phyloP scores from a whole-genome alignment of 2,888 invertebrate species.

The Emesis furor region DNA sequence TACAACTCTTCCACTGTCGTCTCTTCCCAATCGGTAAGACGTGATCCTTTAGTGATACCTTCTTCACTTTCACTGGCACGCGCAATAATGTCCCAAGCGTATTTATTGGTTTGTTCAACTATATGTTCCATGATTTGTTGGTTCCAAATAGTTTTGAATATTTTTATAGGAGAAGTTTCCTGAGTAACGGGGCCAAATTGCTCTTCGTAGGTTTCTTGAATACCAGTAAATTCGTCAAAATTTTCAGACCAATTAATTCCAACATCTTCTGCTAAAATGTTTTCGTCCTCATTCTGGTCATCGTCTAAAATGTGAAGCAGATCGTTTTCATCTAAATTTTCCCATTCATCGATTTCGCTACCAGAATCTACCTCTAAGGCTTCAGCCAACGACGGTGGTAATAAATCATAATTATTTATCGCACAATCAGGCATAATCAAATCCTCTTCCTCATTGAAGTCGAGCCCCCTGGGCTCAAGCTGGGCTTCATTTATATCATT shows the following conservation, averaged over 20 bases:
- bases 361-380: background rate
- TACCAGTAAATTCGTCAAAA: background rate
- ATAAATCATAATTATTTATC: too few relatives aligned
- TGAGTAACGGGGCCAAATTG: background rate
- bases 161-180: background rate
- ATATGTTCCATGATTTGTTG: background rate
- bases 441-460: too few relatives aligned
- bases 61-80: too few relatives aligned
- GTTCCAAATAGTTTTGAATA: background rate
- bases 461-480: too few relatives aligned
- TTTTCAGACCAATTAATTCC: background rate
- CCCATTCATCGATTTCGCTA: slow-evolving; percentile 3
- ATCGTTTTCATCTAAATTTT: background rate
- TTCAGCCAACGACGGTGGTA: background rate
- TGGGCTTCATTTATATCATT: too few relatives aligned
- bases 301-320: too few relatives aligned
- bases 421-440: too few relatives aligned
- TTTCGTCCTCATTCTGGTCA: too few relatives aligned
- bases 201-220: background rate
- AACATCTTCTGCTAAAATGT: background rate
- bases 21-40: too few relatives aligned
- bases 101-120: background rate
- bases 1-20: too few relatives aligned
- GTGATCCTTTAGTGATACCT: too few relatives aligned
- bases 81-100: background rate